Conservation (phyloP, 2,797 vertebrate genomes). For the Masticophis lateralis region DNA sequence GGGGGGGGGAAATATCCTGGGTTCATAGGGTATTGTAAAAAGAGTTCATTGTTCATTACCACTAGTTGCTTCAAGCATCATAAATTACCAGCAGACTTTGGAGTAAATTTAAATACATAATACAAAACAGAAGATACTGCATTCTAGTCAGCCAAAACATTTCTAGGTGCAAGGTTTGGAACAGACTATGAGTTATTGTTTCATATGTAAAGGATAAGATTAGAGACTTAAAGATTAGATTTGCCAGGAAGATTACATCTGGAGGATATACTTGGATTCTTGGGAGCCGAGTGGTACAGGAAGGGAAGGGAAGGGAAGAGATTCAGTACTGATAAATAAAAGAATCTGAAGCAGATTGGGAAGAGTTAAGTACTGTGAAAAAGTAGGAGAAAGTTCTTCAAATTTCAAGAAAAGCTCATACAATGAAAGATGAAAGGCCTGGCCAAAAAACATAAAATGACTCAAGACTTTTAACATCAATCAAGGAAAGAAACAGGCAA, state of each 20-base stretch:
- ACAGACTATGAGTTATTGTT: background rate
- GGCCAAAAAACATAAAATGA: background rate
- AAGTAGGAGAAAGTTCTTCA: background rate
- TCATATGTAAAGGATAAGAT: constrained; percentile 45
- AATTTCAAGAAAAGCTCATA: background rate
- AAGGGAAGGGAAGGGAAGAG: background rate
- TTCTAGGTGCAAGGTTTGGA: background rate
- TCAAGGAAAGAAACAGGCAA: background rate
- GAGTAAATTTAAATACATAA: background rate
- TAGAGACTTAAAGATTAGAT: constrained; percentile 39
- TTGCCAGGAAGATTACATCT: background rate
- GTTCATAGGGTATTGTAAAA: background rate
- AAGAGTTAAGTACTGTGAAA: background rate
- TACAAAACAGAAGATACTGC: background rate
- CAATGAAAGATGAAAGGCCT: background rate
- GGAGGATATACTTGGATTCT: background rate
- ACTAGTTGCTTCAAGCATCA: background rate
- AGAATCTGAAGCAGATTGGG: background rate
- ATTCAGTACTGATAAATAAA: background rate
- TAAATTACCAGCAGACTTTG: background rate
- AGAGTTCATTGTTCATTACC: background rate
- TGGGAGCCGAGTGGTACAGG: background rate
- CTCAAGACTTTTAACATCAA: background rate
- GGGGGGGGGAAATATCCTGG: background rate
- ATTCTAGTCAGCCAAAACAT: background rate